Percentiles rank a stretch among this genome's conserved stretches.
These are phyloP conservation scores for Cataglyphis albicans DNA, from an alignment of 2,888 invertebrate genomes.

Conservation along the genomic window DNA sequence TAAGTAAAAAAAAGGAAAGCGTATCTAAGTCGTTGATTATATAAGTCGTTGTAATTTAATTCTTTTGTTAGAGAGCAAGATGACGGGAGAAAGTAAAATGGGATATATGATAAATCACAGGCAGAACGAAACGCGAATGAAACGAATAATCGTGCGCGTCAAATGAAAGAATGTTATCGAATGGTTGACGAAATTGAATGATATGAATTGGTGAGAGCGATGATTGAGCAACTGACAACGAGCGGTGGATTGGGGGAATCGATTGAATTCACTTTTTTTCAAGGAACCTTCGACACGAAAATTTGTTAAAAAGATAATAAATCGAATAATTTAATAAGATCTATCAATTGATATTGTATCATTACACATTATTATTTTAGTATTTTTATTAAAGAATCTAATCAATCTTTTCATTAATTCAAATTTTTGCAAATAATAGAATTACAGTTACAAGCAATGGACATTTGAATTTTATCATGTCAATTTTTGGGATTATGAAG, in stretches of 20 bases:
- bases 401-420: not conserved
- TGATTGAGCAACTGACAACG: constrained; percentile 17
- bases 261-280: constrained; percentile 23
- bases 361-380: not conserved
- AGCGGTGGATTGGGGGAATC: constrained; percentile 16
- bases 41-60: constrained; percentile 79
- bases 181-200: constrained; percentile 12
- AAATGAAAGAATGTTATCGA: constrained; percentile 5
- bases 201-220: constrained; percentile 15
- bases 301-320: not conserved
- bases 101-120: constrained; percentile 37
- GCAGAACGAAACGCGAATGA: constrained; percentile 34
- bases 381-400: not conserved
- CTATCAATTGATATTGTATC: not conserved
- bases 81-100: constrained; percentile 40
- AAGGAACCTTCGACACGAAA: not conserved
- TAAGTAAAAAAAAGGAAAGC: constrained; percentile 74
- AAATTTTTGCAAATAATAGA: not conserved
- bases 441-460: not conserved
- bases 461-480: not conserved
- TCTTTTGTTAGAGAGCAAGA: constrained; percentile 73
- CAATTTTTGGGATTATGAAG: not conserved
- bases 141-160: constrained; percentile 5
- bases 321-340: constrained; percentile 4
- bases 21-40: constrained; percentile 82